These are phyloP conservation scores for Chromis chromis DNA, from an alignment of 2,797 vertebrate species.

Conservation along the genomic window DNA sequence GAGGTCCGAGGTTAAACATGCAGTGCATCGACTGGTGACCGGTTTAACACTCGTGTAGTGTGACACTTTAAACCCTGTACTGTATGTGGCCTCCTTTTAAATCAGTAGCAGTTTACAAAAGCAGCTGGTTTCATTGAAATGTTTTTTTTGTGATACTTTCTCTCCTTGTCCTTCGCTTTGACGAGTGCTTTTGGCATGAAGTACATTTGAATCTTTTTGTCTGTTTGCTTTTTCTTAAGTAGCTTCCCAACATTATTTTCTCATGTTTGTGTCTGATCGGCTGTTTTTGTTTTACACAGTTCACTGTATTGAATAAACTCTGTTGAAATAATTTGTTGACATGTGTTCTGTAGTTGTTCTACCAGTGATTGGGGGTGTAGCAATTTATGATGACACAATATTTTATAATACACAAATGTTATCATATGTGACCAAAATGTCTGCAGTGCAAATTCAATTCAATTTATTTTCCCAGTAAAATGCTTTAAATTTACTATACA, in stretches of 20 bases:
- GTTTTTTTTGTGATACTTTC: conserved; percentile 12
- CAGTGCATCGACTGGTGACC: neutral
- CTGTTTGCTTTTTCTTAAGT: neutral
- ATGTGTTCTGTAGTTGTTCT: neutral
- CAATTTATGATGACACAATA: neutral
- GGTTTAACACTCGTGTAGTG: neutral
- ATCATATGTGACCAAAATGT: neutral
- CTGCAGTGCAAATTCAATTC: neutral
- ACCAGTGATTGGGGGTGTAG: neutral
- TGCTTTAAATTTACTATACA: no score
- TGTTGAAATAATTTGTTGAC: conserved; percentile 2
- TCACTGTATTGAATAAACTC: conserved; percentile 48
- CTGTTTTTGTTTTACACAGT: conserved; percentile 15
- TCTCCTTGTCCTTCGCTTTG: neutral
- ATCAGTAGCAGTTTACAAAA: conserved; percentile 8
- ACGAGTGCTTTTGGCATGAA: neutral
- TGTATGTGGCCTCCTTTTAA: conserved; percentile 40
- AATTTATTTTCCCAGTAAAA: neutral
- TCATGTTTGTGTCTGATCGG: neutral
- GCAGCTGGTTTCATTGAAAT: conserved; percentile 10
- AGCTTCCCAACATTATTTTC: conserved; percentile 27
- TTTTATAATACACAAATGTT: conserved; percentile 7
- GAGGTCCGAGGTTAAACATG: neutral
- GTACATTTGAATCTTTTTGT: neutral
- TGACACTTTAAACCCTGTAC: conserved; percentile 13